phyloP scores from a whole-genome alignment of 2,113 vertebrate species.

The Stegastes partitus region DNA sequence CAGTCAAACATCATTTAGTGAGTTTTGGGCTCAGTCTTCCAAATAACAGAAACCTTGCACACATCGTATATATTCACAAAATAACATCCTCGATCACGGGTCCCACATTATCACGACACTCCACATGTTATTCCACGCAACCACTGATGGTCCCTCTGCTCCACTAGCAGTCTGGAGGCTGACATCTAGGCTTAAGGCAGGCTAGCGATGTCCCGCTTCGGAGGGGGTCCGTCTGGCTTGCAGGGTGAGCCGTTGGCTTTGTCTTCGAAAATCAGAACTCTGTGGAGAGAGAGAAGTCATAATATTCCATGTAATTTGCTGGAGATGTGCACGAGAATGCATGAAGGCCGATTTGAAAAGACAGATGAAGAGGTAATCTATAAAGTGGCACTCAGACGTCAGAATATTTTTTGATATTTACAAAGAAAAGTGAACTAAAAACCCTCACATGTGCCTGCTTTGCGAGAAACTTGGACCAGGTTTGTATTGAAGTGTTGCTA shows the following conservation, averaged over 20 bases:
- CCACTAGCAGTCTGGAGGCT: constrained; percentile 16
- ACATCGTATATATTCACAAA: constrained; percentile 60
- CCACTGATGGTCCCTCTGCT: constrained; percentile 48
- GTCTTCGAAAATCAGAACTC: constrained; percentile 97
- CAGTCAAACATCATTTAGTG: constrained; percentile 76
- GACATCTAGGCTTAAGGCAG: constrained; percentile 88
- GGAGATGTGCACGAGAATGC: too few species aligned
- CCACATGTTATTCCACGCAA: constrained; percentile 56
- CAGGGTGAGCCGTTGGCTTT: constrained; percentile 89
- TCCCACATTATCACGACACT: constrained; percentile 71
- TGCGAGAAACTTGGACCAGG: too few species aligned
- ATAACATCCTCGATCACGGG: constrained; percentile 64
- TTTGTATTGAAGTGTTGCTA: too few species aligned
- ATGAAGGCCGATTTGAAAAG: too few species aligned
- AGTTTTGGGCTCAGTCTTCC: constrained; percentile 59
- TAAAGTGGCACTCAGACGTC: too few species aligned
- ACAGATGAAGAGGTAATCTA: too few species aligned
- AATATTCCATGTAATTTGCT: too few species aligned
- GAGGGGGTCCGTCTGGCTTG: constrained; percentile 91
- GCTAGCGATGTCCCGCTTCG: constrained; percentile 96
- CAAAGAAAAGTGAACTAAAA: too few species aligned
- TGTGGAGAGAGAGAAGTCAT: constrained; percentile 66
- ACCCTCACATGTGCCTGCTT: too few species aligned
- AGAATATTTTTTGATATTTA: too few species aligned
- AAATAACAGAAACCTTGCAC: constrained; percentile 61